These are phyloP conservation scores for Montifringilla adamsi DNA, from an alignment of 2,113 vertebrate species.

Conservation along the genomic window DNA sequence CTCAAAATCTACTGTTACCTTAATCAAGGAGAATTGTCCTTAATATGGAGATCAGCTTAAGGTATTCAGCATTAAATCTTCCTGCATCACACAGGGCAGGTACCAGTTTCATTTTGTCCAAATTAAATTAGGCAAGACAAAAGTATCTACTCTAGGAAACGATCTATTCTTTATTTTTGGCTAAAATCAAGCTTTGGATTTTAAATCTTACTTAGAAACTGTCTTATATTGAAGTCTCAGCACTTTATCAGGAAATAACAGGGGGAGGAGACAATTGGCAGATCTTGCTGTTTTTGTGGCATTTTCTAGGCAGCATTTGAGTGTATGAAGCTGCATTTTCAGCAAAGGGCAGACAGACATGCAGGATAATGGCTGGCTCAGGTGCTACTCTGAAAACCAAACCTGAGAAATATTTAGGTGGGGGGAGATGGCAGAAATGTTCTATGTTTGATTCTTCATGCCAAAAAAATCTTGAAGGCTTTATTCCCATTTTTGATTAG, in stretches of 20 bases:
- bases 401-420: neutral
- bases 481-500: neutral
- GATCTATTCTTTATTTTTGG: neutral
- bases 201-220: neutral
- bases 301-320: neutral
- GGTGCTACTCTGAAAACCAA: neutral
- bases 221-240: neutral
- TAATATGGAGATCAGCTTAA: neutral
- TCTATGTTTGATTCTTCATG: constrained; percentile 1
- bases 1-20: neutral
- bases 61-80: neutral
- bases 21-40: neutral
- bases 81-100: neutral
- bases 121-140: neutral
- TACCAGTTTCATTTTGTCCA: neutral
- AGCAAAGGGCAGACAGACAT: neutral
- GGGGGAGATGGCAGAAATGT: neutral
- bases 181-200: neutral
- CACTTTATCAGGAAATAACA: neutral
- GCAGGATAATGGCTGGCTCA: neutral
- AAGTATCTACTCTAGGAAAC: neutral
- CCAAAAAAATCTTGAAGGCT: neutral
- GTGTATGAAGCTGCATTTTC: neutral
- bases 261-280: neutral
- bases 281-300: neutral